phyloP scores from a whole-genome alignment of 2,888 invertebrate species.

The Zaprionus bogoriensis region DNA sequence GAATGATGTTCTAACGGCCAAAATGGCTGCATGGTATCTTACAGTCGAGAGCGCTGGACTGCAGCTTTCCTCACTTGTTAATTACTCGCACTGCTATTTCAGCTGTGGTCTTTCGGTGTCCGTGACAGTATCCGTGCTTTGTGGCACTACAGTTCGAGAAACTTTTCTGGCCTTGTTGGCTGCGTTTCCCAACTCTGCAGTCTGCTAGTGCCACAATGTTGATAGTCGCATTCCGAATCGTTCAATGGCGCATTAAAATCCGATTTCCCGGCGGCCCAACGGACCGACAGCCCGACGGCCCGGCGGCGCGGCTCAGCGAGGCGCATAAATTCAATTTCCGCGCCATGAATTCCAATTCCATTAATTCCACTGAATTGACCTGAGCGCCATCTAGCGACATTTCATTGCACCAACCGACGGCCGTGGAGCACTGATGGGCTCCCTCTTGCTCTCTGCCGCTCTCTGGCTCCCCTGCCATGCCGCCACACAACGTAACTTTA shows the following conservation, averaged over 20 bases:
- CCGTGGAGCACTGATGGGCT: slow-evolving; percentile 40
- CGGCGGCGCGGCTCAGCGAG: slow-evolving; percentile 53
- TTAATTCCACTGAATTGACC: slow-evolving; percentile 83
- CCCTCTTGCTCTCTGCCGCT: background rate
- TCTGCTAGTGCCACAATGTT: slow-evolving; percentile 43
- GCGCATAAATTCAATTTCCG: slow-evolving; percentile 81
- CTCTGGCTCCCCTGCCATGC: background rate
- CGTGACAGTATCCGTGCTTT: slow-evolving; percentile 30
- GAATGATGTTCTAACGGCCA: too few species aligned
- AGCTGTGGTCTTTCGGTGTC: too few species aligned
- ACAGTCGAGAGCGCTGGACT: too few species aligned
- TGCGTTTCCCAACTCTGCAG: slow-evolving; percentile 29
- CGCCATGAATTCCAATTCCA: slow-evolving; percentile 83
- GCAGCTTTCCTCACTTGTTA: too few species aligned
- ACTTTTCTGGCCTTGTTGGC: slow-evolving; percentile 18
- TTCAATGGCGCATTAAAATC: slow-evolving; percentile 80
- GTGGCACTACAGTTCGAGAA: slow-evolving; percentile 49
- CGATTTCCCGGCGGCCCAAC: slow-evolving; percentile 66
- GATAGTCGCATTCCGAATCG: slow-evolving; percentile 72
- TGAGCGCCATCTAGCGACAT: slow-evolving; percentile 79
- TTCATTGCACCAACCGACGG: slow-evolving; percentile 72
- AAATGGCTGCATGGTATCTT: too few species aligned
- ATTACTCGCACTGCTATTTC: slow-evolving; percentile 66
- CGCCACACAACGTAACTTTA: slow-evolving; percentile 21
- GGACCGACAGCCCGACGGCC: slow-evolving; percentile 32